A percentile compares a stretch with the other conserved stretches of the same genome.
phyloP scores from a whole-genome alignment of 2,113 vertebrate species.

The Salvelinus namaycush region DNA sequence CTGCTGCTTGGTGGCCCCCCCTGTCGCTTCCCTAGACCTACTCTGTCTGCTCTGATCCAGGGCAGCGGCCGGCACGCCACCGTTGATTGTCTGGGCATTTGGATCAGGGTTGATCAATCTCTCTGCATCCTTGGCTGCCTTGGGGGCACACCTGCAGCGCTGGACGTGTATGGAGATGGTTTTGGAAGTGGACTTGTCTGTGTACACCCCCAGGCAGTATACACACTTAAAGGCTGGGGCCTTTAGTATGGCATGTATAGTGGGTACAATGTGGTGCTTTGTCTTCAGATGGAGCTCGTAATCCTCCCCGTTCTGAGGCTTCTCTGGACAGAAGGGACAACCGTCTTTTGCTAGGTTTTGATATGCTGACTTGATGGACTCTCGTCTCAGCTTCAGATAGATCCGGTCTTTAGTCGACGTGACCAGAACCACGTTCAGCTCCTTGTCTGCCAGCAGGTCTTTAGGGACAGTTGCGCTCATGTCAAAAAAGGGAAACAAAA shows the following conservation, averaged over 20 bases:
- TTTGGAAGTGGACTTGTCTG: conserved; percentile 80
- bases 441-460: conserved; percentile 79
- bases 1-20: neutral
- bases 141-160: conserved; percentile 83
- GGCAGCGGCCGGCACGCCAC: neutral
- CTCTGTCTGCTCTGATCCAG: conserved; percentile 10
- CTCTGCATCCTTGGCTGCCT: conserved; percentile 69
- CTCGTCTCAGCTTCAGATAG: conserved; percentile 81
- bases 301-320: conserved; percentile 63
- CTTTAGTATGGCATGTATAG: conserved; percentile 83
- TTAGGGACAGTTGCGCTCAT: conserved; percentile 76
- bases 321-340: conserved; percentile 81
- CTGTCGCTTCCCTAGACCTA: neutral
- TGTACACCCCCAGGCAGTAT: conserved; percentile 87
- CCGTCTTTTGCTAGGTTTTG: conserved; percentile 44
- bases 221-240: conserved; percentile 90
- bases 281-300: conserved; percentile 83
- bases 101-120: conserved; percentile 53
- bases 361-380: conserved; percentile 44
- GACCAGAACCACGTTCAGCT: conserved; percentile 78
- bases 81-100: conserved; percentile 23
- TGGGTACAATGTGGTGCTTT: conserved; percentile 83
- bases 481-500: conserved; percentile 79
- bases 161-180: conserved; percentile 86
- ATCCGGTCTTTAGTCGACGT: conserved; percentile 74